Evolutionary conservation across 1,140 invertebrate species (phyloP).

Genomic region (Drosophila azteca): DNA sequence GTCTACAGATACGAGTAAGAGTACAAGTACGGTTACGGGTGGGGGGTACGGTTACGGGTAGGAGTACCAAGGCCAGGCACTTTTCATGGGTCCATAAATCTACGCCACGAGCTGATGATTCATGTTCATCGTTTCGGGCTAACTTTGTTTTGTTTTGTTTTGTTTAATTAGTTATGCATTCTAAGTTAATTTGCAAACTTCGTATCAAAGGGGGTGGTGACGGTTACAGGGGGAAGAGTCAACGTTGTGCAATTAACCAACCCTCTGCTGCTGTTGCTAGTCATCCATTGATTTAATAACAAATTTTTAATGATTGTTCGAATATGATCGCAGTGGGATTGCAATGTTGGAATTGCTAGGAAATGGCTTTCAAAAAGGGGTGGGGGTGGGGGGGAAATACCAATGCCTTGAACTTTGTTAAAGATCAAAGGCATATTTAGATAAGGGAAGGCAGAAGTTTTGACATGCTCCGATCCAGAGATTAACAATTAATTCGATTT

Average conservation of each 20-base stretch:
- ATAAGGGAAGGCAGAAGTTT: constrained; percentile 18
- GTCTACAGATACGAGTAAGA: no score
- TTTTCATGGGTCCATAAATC: constrained; percentile 41
- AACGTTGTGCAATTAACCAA: constrained; percentile 54
- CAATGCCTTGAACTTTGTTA: constrained; percentile 27
- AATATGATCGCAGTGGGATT: constrained; percentile 37
- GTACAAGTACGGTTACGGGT: constrained; percentile 1
- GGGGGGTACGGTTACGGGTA: no score
- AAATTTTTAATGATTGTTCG: constrained; percentile 40
- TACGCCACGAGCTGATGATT: constrained; percentile 8
- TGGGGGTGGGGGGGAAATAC: constrained; percentile 41
- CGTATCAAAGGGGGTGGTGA: constrained; percentile 21
- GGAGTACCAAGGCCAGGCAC: constrained; percentile 29
- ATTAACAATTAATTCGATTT: constrained; percentile 54
- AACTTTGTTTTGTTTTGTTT: constrained; percentile 10
- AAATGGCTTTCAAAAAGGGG: constrained; percentile 3
- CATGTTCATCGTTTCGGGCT: neutral
- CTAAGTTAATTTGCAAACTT: constrained; percentile 46
- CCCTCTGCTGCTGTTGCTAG: constrained; percentile 20
- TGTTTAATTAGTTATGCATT: constrained; percentile 24
- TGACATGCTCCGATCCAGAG: constrained; percentile 13
- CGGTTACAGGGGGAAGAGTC: constrained; percentile 32
- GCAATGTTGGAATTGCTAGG: constrained; percentile 1
- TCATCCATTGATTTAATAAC: constrained; percentile 43
- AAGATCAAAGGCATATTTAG: constrained; percentile 11